Evolutionary conservation across 1,140 invertebrate genomes (phyloP), one percentile per base, ranked within the genome.

Genomic region (Nasonia longicornis): DNA sequence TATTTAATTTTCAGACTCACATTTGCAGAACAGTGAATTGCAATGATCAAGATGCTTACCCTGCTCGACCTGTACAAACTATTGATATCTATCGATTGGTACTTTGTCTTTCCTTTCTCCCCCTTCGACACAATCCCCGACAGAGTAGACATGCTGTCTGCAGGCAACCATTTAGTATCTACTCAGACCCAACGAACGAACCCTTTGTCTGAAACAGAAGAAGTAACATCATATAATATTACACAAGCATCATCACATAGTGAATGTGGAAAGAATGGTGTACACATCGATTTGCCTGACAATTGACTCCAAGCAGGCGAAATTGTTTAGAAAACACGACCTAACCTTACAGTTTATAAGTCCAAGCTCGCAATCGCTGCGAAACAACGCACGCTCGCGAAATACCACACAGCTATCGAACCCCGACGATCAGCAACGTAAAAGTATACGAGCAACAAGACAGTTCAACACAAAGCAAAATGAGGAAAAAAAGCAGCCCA

Each of bases 1-100:
- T 67, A 35, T 35, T 35, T 38, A 26, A 26, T 69, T 7, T 48
- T 16, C 29, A 26, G 22, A 66, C 8, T 45, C 26, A 45, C 22
- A 66, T 72, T 70, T 14, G 22, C 77, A 20, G 74, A 29, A 82
- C 81, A 69, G 79, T 52, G 31, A 2, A 45, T 35, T 16, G 2
- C 8, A 72, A 77, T 31, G 71, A 84, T 81, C 66, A 80, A 76
- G n/a, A n/a, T 78, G 85, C 94, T 93, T 90, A 96, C 95, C 92
- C 94, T 94, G 90, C 93, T 95, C 90, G 94, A 95, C 92, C 96
- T 96, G 92, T 98, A 98, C 90, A 98, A 94, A 93, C 93, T 97
- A 95, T 98, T 98, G 94, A 98, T 98, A 93, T 98, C 97, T 92
- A 98, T 94, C 90, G 97, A 95, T 92, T 97, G 96, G 93, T 95